Evolutionary conservation across 1,140 invertebrate genomes (phyloP), one percentile per base, ranked within the genome.

Genomic region (Venturia canescens): DNA sequence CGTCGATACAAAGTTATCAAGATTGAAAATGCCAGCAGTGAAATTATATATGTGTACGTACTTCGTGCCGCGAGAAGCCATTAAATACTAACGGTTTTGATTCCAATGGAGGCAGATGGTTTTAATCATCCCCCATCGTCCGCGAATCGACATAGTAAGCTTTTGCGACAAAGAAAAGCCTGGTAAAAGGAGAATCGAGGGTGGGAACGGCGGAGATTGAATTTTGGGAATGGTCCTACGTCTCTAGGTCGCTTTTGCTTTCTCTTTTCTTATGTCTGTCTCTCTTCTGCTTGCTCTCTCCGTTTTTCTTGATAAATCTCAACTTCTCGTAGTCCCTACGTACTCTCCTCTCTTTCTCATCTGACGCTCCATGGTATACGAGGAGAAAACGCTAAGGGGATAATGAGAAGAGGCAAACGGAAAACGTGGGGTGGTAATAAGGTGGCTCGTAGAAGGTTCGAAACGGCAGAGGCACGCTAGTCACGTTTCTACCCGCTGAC

Each of bases 401-500:
- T 91, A 92, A 92, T 92, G 90, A 91, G 89, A 87, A 90, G 85
- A 90, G 87, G 87, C 87, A 89, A 79, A 83, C 83, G 82, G 87
- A 86, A 78, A 72, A 34, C 84, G 85, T 83, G 86, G 86, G 87
- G 87, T 88, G 85, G 87, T 90, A 91, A 91, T 91, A 91, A 91
- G 90, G 88, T 89, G 85, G 86, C 87, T 89, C 85, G 83, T 57
- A 27, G 48, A 80, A 21, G 76, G 50, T 57, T 57, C 31, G 53
- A 75, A 79, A 72, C 71, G 66, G 72, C 84, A 85, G 84, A 86
- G 87, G 87, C 83, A 92, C 90, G 89, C 90, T 91, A 91, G 90
- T 92, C 91, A 92, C 91, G 91, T 91, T 90, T 90, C 86, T 83
- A 91, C 83, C 83, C 87, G 90, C 90, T 92, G 91, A 92, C 91